Conservation (phyloP, 2,113 vertebrate genomes). For the Nothocercus julius region DNA sequence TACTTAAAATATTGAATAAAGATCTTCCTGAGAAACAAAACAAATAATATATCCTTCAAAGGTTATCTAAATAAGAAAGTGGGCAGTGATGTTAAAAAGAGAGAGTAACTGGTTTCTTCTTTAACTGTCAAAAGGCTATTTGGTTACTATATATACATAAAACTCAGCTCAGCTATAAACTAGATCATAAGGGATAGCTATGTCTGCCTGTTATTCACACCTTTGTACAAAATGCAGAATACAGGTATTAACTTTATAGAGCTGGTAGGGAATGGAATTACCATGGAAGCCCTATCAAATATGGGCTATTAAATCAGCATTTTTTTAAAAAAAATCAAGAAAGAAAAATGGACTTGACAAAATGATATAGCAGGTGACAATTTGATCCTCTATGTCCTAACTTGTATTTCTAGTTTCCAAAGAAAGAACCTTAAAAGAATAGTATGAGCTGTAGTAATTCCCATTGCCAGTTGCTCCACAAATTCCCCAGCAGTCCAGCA, state of each 20-base stretch:
- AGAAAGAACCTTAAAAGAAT: neutral
- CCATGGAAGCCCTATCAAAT: neutral
- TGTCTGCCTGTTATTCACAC: neutral
- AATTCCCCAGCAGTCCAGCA: neutral
- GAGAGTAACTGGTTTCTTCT: conserved; percentile 32
- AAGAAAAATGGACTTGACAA: neutral
- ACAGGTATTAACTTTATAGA: neutral
- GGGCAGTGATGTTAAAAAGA: neutral
- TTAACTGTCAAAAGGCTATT: conserved; percentile 23
- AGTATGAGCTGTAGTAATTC: neutral
- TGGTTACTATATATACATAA: conserved; percentile 16
- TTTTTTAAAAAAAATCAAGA: neutral
- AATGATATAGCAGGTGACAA: neutral
- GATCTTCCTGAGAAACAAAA: conserved; percentile 28
- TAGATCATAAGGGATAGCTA: neutral
- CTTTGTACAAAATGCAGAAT: neutral
- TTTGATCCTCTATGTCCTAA: neutral
- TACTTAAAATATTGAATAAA: conserved; percentile 13
- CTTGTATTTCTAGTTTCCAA: neutral
- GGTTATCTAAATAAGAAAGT: neutral
- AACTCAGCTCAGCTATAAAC: neutral
- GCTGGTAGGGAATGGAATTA: neutral
- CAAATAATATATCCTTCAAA: conserved; percentile 5
- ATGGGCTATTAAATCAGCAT: neutral
- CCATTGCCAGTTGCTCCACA: no score